phyloP scores from a whole-genome alignment of 2,113 vertebrate species.

The Thermophis baileyi region DNA sequence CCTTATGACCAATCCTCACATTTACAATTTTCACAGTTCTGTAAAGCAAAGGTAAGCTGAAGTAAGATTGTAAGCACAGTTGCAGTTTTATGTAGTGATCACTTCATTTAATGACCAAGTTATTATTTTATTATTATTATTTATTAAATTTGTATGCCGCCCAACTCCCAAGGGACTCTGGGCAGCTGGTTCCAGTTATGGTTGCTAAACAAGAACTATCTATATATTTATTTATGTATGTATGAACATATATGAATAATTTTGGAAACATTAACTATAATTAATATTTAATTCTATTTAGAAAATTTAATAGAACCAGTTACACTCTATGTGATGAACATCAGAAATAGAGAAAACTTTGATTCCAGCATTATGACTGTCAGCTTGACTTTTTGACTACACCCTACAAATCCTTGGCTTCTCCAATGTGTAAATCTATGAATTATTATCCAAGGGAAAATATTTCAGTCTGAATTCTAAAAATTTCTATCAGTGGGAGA shows the following conservation, averaged over 20 bases:
- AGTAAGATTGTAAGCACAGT: neutral
- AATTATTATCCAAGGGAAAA: neutral
- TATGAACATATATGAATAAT: neutral
- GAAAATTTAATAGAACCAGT: neutral
- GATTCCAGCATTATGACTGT: neutral
- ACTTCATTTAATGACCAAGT: neutral
- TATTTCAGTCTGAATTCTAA: neutral
- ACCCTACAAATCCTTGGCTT: neutral
- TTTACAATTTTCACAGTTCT: neutral
- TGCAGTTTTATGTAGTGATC: neutral
- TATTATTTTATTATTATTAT: no score
- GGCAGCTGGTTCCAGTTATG: neutral
- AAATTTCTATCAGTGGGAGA: neutral
- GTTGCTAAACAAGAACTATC: neutral
- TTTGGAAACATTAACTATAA: neutral
- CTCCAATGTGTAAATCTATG: neutral
- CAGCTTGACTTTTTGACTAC: neutral
- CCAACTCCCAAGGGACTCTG: no score
- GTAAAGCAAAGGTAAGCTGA: neutral
- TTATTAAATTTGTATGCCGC: no score
- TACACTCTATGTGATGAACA: neutral
- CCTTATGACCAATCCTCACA: neutral
- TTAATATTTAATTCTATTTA: neutral
- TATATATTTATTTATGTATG: neutral
- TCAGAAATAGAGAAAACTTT: neutral